These are phyloP conservation scores for Cheirogaleus major DNA, from an alignment of 2,797 vertebrate species.

Conservation along the genomic window DNA sequence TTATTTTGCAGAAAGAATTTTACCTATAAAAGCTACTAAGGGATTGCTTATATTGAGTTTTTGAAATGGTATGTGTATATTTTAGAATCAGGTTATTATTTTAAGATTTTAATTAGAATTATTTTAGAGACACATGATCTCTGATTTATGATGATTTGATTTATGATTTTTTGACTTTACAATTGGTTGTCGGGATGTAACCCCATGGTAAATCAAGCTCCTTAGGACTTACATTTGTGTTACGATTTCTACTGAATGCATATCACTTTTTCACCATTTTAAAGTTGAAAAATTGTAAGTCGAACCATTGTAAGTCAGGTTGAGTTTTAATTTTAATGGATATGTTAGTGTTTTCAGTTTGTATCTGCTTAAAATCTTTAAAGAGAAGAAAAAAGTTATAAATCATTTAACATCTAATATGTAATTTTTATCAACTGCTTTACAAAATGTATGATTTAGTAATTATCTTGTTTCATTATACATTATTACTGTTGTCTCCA, in stretches of 20 bases:
- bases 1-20: neutral
- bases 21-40: neutral
- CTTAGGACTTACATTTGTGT: neutral
- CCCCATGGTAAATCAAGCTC: neutral
- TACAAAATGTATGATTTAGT: neutral
- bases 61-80: neutral
- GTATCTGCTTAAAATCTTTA: neutral
- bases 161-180: neutral
- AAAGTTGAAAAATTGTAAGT: neutral
- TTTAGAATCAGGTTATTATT: neutral
- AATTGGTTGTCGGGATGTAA: neutral
- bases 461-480: neutral
- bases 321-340: conserved; percentile 21
- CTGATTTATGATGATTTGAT: neutral
- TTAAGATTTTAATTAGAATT: neutral
- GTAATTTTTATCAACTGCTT: neutral
- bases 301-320: neutral
- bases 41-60: neutral
- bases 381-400: neutral
- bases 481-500: neutral
- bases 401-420: neutral
- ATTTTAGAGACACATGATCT: neutral
- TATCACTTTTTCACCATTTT: neutral
- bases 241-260: neutral
- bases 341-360: neutral